phyloP scores from a whole-genome alignment of 2,113 vertebrate genomes.

The Paraplagusia blochii region DNA sequence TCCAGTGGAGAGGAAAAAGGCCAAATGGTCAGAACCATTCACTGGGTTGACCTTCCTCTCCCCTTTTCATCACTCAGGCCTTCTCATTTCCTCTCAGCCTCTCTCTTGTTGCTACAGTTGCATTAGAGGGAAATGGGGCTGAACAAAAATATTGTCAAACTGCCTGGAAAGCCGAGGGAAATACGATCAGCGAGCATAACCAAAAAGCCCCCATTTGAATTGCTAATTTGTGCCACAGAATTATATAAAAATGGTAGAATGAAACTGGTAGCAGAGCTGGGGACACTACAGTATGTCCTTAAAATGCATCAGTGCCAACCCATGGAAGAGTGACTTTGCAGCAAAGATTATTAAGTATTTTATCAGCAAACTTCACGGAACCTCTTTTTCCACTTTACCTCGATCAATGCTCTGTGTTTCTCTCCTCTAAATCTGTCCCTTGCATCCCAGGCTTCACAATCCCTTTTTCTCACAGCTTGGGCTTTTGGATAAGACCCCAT shows the following conservation, averaged over 20 bases:
- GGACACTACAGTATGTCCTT: conserved; percentile 41
- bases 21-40: conserved; percentile 42
- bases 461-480: conserved; percentile 51
- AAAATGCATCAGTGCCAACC: conserved; percentile 59
- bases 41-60: conserved; percentile 56
- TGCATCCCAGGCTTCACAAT: conserved; percentile 41
- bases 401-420: conserved; percentile 8
- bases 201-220: conserved; percentile 72
- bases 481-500: conserved; percentile 48
- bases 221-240: conserved; percentile 66
- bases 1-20: conserved; percentile 22
- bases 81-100: conserved; percentile 3
- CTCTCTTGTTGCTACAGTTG: conserved; percentile 51
- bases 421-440: conserved; percentile 46
- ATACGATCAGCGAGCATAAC: conserved; percentile 63
- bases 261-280: conserved; percentile 54
- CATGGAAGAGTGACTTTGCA: conserved; percentile 47
- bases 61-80: conserved; percentile 1
- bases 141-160: conserved; percentile 76
- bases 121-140: conserved; percentile 68
- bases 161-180: conserved; percentile 70
- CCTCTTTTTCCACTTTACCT: conserved; percentile 25
- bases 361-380: conserved; percentile 42
- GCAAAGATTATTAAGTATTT: conserved; percentile 56
- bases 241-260: conserved; percentile 30